A percentile compares a stretch with the other conserved stretches of the same genome.
These are phyloP conservation scores for Biston stratarius DNA, from an alignment of 2,888 invertebrate species.

Conservation along the genomic window DNA sequence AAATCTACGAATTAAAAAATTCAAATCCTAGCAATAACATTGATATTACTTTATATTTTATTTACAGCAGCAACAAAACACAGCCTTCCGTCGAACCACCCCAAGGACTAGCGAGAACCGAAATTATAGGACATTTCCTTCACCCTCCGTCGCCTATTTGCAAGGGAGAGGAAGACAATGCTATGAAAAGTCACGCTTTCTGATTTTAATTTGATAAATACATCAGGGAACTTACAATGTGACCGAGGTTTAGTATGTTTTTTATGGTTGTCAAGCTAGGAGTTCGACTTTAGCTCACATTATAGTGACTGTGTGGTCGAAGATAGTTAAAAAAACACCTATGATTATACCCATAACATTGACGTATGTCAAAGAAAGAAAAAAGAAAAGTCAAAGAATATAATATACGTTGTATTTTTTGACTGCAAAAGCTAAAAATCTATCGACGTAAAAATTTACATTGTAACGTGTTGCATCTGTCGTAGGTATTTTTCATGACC, in stretches of 20 bases:
- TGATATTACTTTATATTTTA: slow-evolving; percentile 30
- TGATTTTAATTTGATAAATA: slow-evolving; percentile 31
- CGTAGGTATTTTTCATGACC: background rate
- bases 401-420: too few relatives aligned
- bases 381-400: too few relatives aligned
- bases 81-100: slow-evolving; percentile 34
- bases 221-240: background rate
- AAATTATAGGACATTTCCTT: slow-evolving; percentile 57
- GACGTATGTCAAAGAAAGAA: too few relatives aligned
- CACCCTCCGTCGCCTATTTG: slow-evolving; percentile 40
- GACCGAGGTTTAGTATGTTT: background rate
- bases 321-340: too few relatives aligned
- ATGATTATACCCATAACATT: too few relatives aligned
- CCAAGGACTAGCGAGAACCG: slow-evolving; percentile 59
- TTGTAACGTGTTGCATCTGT: background rate
- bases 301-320: too few relatives aligned
- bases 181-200: slow-evolving; percentile 48
- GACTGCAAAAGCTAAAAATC: background rate
- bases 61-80: slow-evolving; percentile 45
- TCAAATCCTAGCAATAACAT: slow-evolving; percentile 28
- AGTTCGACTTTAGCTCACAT: too few relatives aligned
- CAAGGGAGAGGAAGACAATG: slow-evolving; percentile 55
- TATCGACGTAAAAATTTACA: background rate
- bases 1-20: background rate
- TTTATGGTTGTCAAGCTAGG: too few relatives aligned